Evolutionary conservation across 2,113 vertebrate genomes (phyloP), one percentile per base, ranked within the genome.

Genomic region (Cinclus mexicanus): DNA sequence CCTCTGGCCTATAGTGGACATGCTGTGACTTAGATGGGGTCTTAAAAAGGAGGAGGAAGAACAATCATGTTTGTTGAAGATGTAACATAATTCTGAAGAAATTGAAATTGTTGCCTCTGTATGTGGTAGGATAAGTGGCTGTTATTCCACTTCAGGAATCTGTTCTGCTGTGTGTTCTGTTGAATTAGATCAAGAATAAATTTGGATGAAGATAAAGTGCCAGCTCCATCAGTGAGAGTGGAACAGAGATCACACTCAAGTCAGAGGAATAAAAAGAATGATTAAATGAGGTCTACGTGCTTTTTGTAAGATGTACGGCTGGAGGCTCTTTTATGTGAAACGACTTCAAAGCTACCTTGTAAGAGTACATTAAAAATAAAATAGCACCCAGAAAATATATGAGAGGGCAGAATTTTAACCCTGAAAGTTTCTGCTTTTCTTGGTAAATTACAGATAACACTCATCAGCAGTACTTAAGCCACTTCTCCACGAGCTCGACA

Each of bases 301-400:
- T 89, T 81, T 97, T 78, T 90, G 83, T 90, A 83, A 86, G 83
- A 83, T 35, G 77, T 75, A 89, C 2, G 0, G 83, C 95, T 93
- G 56, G 86, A 94, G 93, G 93, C 91, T 86, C 79, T 95, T 95
- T 95, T 87, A 86, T 89, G 76, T 83, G 93, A 88, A 70, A 61
- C 2, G 2, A 95, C 94, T 97, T 97, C 96, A 95, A 97, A 96
- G 92, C 76, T 63, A 86, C 87, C 85, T 87, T 80, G 83, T 86
- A 93, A 93, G 83, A 92, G 91, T 86, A 82, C 77, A 94, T 96
- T 95, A 97, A 95, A 94, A 93, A 94, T 95, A 94, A 94, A 96
- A 94, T 64, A 94, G 77, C 65, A 64, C 72, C 83, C 70, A 91
- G 77, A 79, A 89, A 81, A 91, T 31, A 82, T 57, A 71, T 1